Evolutionary conservation across 2,797 vertebrate genomes (phyloP).

Genomic region (Gymnothorax reevesii): DNA sequence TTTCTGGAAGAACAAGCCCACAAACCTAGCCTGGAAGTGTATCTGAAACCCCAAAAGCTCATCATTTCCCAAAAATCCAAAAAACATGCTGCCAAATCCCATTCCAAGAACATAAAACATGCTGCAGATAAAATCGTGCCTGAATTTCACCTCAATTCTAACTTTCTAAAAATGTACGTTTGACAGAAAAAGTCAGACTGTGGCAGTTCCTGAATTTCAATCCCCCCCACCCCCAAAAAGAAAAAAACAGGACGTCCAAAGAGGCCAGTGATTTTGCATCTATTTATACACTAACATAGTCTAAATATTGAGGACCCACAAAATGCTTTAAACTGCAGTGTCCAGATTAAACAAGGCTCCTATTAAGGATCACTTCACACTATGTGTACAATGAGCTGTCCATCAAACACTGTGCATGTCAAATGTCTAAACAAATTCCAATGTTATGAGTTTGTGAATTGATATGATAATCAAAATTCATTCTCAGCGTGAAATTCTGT

Average conservation of each 20-base stretch:
- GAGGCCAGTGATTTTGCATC: background rate
- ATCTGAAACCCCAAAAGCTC: background rate
- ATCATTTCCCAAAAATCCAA: background rate
- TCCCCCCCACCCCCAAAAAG: no score
- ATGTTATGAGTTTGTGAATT: background rate
- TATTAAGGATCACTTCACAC: constrained; percentile 8
- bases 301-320: background rate
- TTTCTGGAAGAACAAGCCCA: background rate
- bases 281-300: background rate
- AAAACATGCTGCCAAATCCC: background rate
- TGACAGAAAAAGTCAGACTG: background rate
- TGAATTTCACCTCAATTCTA: background rate
- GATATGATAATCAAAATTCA: background rate
- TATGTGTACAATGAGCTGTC: background rate
- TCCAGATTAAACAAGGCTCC: constrained; percentile 20
- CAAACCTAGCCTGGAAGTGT: background rate
- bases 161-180: background rate
- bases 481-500: no score
- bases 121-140: background rate
- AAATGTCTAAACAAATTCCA: constrained; percentile 22
- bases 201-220: background rate
- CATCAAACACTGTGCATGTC: background rate
- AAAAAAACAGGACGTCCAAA: background rate
- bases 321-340: constrained; percentile 19
- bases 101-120: background rate